These are phyloP conservation scores for Exephanes ischioxanthus DNA, from an alignment of 2,888 invertebrate genomes.

Conservation along the genomic window DNA sequence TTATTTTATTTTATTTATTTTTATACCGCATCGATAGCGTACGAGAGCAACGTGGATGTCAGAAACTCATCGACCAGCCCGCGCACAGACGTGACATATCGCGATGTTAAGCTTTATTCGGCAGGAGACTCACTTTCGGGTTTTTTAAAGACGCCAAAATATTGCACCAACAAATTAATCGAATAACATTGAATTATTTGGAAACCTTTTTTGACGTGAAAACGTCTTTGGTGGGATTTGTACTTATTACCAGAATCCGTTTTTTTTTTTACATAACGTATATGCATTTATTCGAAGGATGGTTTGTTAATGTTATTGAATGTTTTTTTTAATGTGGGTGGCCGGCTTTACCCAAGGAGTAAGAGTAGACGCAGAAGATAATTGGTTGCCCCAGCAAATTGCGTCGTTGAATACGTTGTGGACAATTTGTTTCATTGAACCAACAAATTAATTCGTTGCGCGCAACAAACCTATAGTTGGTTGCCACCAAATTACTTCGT, in stretches of 20 bases:
- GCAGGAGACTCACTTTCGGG: background rate
- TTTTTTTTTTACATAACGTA: no score
- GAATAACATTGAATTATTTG: background rate
- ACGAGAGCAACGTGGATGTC: conserved; percentile 20
- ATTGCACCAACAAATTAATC: background rate
- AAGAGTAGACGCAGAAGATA: no score
- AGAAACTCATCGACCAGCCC: background rate
- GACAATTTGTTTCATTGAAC: no score
- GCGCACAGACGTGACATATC: background rate
- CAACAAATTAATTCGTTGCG: no score
- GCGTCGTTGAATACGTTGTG: no score
- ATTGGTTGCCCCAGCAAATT: no score
- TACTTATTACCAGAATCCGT: no score
- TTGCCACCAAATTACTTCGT: no score
- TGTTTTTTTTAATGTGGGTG: no score
- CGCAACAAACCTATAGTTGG: no score
- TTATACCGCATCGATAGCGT: conserved; percentile 45
- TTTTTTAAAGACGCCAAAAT: background rate
- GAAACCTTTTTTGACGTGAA: background rate
- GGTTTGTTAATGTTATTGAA: background rate
- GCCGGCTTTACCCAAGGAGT: no score
- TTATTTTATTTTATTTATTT: conserved; percentile 36
- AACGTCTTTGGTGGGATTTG: no score
- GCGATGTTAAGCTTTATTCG: background rate
- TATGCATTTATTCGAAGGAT: background rate